Evolutionary conservation across 2,888 invertebrate genomes (phyloP), one percentile per base, ranked within the genome.

Genomic region (Dasysyrphus tricinctus): DNA sequence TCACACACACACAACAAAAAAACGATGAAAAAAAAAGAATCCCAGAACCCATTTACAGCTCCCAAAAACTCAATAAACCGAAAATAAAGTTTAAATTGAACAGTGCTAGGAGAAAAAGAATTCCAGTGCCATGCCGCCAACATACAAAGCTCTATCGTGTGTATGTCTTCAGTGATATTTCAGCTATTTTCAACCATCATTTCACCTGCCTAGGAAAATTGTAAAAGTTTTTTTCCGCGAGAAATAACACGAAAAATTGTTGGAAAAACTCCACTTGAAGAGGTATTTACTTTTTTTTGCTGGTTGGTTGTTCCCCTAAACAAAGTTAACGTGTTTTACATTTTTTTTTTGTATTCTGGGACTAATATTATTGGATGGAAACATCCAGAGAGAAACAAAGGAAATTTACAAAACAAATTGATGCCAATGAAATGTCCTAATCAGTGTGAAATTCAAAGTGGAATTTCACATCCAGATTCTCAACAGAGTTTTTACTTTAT

Each of bases 31-130:
- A 37, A 51, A 29, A 69, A 65, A 65, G 70, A 74, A 65, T 67
- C 67, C 37, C 24, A 51, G 39, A 86, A 79, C 82, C 86, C 86
- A 86, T 86, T 86, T 82, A 86, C 86, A 82, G 82, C 78, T 78
- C 86, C 78, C 73, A 63, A 65, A 86, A 86, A 69, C 86, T 86
- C 86, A 86, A 86, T 86, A 86, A 82, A 86, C 86, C 82, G 86
- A 86, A 81, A 86, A 86, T 86, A 86, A 86, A 86, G 86, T 86
- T 86, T 86, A 86, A 86, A 86, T 86, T 86, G 86, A 86, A 86
- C 86, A 86, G 42, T 59, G 59, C 72, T 74, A 81, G 70, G 78
- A 78, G 80, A 16, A 57, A 24, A 80, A 42, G 77, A 70, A 56
- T 77, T 70, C 51, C 65, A 61, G 61, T 49, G 24, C 61, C 32